phyloP scores from a whole-genome alignment of 2,797 vertebrate species.

The Chelidonichthys spinosus region DNA sequence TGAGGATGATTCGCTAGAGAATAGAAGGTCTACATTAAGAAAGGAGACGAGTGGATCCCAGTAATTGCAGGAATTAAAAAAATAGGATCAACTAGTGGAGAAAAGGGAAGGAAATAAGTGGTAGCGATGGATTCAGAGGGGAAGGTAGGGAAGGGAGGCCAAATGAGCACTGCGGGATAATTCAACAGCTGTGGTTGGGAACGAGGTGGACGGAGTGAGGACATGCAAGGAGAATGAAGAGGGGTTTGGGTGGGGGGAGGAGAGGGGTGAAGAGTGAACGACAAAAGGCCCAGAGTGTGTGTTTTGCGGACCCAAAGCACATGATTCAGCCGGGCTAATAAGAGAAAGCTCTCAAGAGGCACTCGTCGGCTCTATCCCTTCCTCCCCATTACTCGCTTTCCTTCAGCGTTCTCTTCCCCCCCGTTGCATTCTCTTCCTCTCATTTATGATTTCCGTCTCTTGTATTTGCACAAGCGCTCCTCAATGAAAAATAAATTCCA shows the following conservation, averaged over 20 bases:
- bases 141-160: constrained; percentile 37
- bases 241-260: constrained; percentile 3
- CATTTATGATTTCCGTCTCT: constrained; percentile 77
- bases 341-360: constrained; percentile 81
- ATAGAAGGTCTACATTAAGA: constrained; percentile 12
- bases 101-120: constrained; percentile 35
- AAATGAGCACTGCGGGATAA: constrained; percentile 62
- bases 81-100: constrained; percentile 41
- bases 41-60: constrained; percentile 44
- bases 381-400: constrained; percentile 61
- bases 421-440: constrained; percentile 67
- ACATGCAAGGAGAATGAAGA: constrained; percentile 15
- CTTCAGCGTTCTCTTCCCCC: constrained; percentile 68
- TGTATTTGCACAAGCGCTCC: constrained; percentile 81
- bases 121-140: constrained; percentile 30
- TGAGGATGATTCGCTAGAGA: constrained; percentile 13
- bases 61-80: constrained; percentile 51
- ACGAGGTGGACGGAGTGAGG: constrained; percentile 22
- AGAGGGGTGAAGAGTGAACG: constrained; percentile 42
- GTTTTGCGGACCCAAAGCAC: constrained; percentile 68
- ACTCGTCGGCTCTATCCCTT: constrained; percentile 69
- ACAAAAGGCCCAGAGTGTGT: constrained; percentile 61
- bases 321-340: constrained; percentile 79
- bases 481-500: constrained; percentile 80
- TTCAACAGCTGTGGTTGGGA: constrained; percentile 47